A percentile compares a stretch with the other conserved stretches of the same genome.
Conservation (phyloP, 2,113 vertebrate species). For the Mus spicilegus region DNA sequence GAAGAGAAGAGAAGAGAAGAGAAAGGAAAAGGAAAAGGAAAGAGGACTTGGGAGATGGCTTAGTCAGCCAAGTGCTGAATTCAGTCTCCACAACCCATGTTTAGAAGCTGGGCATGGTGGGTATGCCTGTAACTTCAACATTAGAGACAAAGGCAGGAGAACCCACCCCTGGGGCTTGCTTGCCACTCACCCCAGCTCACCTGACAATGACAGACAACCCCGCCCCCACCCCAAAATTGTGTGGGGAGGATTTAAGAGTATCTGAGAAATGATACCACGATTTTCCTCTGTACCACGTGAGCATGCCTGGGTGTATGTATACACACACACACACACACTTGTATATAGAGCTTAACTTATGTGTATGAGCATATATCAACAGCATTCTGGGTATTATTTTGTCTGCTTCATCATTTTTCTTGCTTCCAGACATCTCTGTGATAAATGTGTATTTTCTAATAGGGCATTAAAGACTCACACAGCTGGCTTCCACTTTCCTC, state of each 20-base stretch:
- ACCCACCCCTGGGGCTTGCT: not conserved
- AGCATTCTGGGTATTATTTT: not conserved
- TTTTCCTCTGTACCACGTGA: not conserved
- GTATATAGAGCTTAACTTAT: not conserved
- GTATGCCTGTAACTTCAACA: not conserved
- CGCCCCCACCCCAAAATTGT: not conserved
- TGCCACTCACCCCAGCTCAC: not conserved
- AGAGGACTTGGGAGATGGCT: not conserved
- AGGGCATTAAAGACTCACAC: not conserved
- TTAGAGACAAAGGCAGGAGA: not conserved
- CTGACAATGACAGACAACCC: not conserved
- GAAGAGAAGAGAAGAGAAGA: too few relatives aligned
- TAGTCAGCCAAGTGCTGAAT: not conserved
- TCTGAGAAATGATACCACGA: not conserved
- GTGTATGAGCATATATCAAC: not conserved
- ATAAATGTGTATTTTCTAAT: not conserved
- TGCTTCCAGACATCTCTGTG: not conserved
- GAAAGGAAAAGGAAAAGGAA: too few relatives aligned
- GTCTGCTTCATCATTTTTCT: not conserved
- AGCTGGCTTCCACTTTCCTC: not conserved
- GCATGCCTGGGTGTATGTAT: not conserved
- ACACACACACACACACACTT: not conserved
- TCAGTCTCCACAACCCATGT: not conserved
- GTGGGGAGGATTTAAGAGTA: not conserved
- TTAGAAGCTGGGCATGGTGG: not conserved